Base-by-base conservation (phyloP, 2,888 invertebrate species). In the Heteropelma amictum region DNA sequence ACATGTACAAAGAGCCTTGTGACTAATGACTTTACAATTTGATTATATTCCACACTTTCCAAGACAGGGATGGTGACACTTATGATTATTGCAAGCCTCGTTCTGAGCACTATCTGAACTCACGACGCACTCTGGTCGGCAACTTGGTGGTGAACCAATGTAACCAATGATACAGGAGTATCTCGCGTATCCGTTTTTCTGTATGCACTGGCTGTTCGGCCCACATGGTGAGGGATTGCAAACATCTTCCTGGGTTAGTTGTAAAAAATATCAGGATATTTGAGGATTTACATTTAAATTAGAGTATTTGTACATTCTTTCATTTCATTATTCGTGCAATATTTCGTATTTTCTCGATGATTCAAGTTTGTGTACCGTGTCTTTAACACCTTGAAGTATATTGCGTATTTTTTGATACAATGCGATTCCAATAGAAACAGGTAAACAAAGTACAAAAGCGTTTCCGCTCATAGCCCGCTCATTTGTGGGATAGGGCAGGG, bases 401-500 rank as follows among this genome's bases (percentile, higher is more conserved):
- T n/a, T n/a, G n/a, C n/a, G n/a, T n/a, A n/a, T n/a, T n/a, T n/a
- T n/a, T n/a, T n/a, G n/a, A n/a, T n/a, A n/a, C n/a, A n/a, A n/a
- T n/a, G n/a, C n/a, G n/a, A n/a, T n/a, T n/a, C n/a, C n/a, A n/a
- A n/a, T n/a, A n/a, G n/a, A n/a, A n/a, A 91, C 79, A 26, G 89
- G 89, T 63, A 85, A 86, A 81, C 93, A 93, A 53, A 90, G 86
- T 6, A 93, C 87, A 76, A 94, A 94, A 0, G 94, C 94, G 88
- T 96, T 95, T 80, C 96, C 97, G 17, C 92, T 91, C 88, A 92
- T 94, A 51, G 94, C 94, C 64, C 87, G 86, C 26, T n/a, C n/a
- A n/a, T n/a, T n/a, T n/a, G n/a, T n/a, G n/a, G n/a, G n/a, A n/a
- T n/a, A n/a, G n/a, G n/a, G n/a, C n/a, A n/a, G n/a, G n/a, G n/a